These are phyloP conservation scores for Neoarius graeffei DNA, from an alignment of 2,113 vertebrate genomes.

Conservation along the genomic window DNA sequence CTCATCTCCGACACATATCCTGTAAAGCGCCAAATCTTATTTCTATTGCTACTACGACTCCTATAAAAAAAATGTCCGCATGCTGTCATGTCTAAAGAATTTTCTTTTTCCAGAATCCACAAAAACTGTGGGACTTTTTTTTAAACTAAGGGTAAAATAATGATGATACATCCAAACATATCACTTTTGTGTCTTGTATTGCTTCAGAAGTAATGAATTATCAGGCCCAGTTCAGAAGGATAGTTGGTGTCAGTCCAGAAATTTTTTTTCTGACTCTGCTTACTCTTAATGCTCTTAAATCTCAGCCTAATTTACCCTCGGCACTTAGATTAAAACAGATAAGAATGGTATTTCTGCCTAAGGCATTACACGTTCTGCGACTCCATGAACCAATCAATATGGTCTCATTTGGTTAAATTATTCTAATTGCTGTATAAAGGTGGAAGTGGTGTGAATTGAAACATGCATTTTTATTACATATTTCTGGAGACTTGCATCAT, in stretches of 20 bases:
- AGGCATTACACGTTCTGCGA: not conserved
- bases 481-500: constrained; percentile 61
- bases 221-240: not conserved
- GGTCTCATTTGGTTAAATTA: constrained; percentile 46
- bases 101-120: not conserved
- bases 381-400: constrained; percentile 27
- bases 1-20: constrained; percentile 8
- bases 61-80: constrained; percentile 15
- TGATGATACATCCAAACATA: not conserved
- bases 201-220: not conserved
- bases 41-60: not conserved
- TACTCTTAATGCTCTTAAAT: not conserved
- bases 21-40: not conserved
- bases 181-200: not conserved
- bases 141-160: not conserved
- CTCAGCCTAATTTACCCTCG: not conserved
- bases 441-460: not conserved
- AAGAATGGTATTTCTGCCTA: not conserved
- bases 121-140: not conserved
- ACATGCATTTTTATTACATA: constrained; percentile 55
- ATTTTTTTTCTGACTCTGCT: not conserved
- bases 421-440: constrained; percentile 33
- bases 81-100: not conserved
- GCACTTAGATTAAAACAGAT: constrained; percentile 4
- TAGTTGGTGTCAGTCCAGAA: not conserved